Evolutionary conservation across 2,888 invertebrate genomes (phyloP), one percentile per base, ranked within the genome.

Genomic region (Sinhomidia bicolor): DNA sequence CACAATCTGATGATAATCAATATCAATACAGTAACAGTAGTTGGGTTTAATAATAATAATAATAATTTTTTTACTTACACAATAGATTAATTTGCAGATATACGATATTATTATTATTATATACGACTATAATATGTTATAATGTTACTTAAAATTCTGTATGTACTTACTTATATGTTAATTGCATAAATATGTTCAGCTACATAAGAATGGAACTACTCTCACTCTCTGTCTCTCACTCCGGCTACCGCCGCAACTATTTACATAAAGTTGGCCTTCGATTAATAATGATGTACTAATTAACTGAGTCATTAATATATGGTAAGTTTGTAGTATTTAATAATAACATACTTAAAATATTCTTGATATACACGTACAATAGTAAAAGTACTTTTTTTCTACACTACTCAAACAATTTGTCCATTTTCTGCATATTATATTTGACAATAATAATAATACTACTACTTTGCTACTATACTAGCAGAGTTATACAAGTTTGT

Each of bases 171-270:
- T 23, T 20, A n/a, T n/a, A n/a, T n/a, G 36, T 51, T 51, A 26
- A 26, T 74, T 76, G 51, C 41, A 32, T 87, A 26, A 36, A 68
- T 54, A 79, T 85, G n/a, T 86, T 86, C 87, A 87, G 82, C 87
- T 87, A 87, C 71, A 54, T 84, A 79, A 83, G 65, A 86, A 86
- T 80, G 85, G 85, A 90, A 85, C 88, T 90, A 90, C 90, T 90
- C 90, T 90, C 90, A 90, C 90, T 90, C 90, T 90, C 90, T 90
- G 90, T 90, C 90, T 90, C 88, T 90, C 90, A 90, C 90, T 90
- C 90, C 81, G 90, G 79, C 88, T 86, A 74, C 79, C 51, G 85
- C 85, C 89, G 87, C 87, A 82, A 87, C 82, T 87, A 87, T 86
- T 80, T 68, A 87, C 60, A 87, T 68, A 87, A 87, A 76, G 71